phyloP scores from a whole-genome alignment of 2,113 vertebrate genomes.

The Willisornis vidua region DNA sequence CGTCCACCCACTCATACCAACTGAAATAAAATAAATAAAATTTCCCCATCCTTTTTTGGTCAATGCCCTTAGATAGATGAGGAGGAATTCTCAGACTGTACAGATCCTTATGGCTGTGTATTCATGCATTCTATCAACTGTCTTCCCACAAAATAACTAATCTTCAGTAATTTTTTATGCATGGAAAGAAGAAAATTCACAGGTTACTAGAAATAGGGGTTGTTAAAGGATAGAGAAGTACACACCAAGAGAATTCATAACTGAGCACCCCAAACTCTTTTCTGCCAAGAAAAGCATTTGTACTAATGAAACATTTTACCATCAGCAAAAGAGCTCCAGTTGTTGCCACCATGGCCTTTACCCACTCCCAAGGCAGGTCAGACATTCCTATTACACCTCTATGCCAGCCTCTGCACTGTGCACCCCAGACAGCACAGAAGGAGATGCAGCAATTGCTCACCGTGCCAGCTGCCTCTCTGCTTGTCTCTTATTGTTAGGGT shows the following conservation, averaged over 20 bases:
- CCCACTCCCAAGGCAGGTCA: neutral
- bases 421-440: neutral
- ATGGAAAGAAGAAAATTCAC: neutral
- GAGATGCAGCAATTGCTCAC: neutral
- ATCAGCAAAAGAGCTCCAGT: neutral
- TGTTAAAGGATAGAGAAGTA: neutral
- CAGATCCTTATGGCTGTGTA: neutral
- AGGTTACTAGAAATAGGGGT: neutral
- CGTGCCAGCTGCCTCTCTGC: neutral
- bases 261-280: neutral
- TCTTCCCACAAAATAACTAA: neutral
- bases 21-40: neutral
- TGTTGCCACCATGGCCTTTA: neutral
- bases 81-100: neutral
- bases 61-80: neutral
- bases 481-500: neutral
- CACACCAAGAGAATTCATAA: neutral
- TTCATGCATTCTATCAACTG: neutral
- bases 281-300: neutral
- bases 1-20: neutral
- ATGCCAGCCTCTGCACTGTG: fast-evolving
- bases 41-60: neutral
- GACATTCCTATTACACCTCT: neutral
- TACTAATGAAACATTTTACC: neutral
- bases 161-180: neutral